Evolutionary conservation across 2,797 vertebrate genomes (phyloP).

Genomic region (Ctenopoma kingsleyae): DNA sequence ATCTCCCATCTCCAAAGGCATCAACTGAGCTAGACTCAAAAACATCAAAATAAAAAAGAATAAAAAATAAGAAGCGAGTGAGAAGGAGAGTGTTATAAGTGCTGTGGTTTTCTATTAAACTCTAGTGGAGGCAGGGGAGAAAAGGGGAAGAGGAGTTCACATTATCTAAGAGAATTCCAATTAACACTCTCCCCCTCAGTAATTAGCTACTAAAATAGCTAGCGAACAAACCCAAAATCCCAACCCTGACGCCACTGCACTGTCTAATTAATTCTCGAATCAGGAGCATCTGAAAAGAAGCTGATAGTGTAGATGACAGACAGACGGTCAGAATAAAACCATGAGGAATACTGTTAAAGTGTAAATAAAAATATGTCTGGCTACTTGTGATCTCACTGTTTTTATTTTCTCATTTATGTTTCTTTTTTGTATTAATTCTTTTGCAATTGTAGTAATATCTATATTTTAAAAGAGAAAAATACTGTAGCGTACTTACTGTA

Average conservation of each 20-base stretch:
- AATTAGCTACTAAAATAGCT: constrained; percentile 90
- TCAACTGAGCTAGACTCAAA: constrained; percentile 53
- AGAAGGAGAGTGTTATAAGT: constrained; percentile 59
- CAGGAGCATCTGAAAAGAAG: constrained; percentile 68
- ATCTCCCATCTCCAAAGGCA: constrained; percentile 28
- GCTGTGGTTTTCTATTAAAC: constrained; percentile 74
- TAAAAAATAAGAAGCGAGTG: constrained; percentile 25
- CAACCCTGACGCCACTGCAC: constrained; percentile 67
- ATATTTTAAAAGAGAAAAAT: constrained; percentile 13
- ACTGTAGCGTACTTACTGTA: neutral
- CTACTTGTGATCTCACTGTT: neutral
- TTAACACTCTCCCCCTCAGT: constrained; percentile 92
- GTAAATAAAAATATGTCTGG: neutral
- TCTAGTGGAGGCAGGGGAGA: constrained; percentile 52
- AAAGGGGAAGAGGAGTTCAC: constrained; percentile 78
- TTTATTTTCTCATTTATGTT: constrained; percentile 8
- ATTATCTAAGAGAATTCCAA: constrained; percentile 88
- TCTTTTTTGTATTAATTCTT: neutral
- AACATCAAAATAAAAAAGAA: constrained; percentile 46
- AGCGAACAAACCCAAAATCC: constrained; percentile 80
- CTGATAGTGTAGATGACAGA: constrained; percentile 66
- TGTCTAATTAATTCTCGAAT: constrained; percentile 80
- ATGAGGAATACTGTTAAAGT: neutral
- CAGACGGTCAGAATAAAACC: constrained; percentile 33
- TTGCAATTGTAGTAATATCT: constrained; percentile 1